Conservation (phyloP, 2,888 invertebrate genomes). For the Herminia tarsipennalis region DNA sequence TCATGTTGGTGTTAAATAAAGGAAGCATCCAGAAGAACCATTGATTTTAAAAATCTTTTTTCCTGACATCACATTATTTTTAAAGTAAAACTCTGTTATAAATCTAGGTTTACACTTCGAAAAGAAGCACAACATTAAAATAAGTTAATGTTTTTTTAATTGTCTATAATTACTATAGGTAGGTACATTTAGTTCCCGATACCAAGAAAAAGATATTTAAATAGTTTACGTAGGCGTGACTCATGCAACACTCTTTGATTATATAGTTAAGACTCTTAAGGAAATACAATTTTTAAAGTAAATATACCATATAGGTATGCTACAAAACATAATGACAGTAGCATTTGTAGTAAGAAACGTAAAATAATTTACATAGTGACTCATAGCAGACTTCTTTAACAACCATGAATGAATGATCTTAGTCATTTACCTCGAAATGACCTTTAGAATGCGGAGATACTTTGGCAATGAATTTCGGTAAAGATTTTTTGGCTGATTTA, state of each 20-base stretch:
- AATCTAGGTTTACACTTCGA: too few species aligned
- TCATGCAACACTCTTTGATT: constrained; percentile 52
- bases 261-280: constrained; percentile 35
- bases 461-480: not conserved
- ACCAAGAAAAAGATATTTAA: constrained; percentile 39
- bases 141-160: constrained; percentile 52
- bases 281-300: constrained; percentile 42
- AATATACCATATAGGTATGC: constrained; percentile 39
- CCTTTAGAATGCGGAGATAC: not conserved
- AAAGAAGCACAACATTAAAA: not conserved
- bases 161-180: constrained; percentile 26
- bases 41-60: too few species aligned
- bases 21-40: too few species aligned
- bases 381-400: constrained; percentile 49
- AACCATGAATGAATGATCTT: constrained; percentile 62
- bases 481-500: not conserved
- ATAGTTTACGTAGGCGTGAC: constrained; percentile 50
- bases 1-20: too few species aligned
- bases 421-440: constrained; percentile 41
- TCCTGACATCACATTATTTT: too few species aligned
- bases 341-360: constrained; percentile 52
- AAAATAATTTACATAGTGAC: constrained; percentile 61
- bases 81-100: too few species aligned
- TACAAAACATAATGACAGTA: constrained; percentile 29
- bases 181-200: constrained; percentile 34